phyloP scores from a whole-genome alignment of 2,888 invertebrate genomes.

The Drosophila demipolita region DNA sequence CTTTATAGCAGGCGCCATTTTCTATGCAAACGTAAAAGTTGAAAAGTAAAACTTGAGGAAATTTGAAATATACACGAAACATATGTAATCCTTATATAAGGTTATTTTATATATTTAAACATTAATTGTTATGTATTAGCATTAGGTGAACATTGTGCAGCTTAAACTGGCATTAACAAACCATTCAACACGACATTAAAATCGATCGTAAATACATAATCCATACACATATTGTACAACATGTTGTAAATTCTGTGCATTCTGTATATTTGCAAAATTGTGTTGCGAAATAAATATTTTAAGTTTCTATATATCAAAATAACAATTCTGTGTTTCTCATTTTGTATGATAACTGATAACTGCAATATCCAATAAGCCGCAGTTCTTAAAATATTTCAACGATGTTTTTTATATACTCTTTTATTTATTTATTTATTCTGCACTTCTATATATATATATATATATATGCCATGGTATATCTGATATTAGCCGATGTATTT shows the following conservation, averaged over 20 bases:
- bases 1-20: constrained; percentile 70
- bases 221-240: constrained; percentile 24
- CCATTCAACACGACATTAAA: constrained; percentile 24
- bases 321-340: neutral
- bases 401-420: too few relatives aligned
- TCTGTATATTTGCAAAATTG: constrained; percentile 59
- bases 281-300: constrained; percentile 64
- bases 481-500: constrained; percentile 20
- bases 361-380: neutral
- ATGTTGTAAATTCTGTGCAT: constrained; percentile 43
- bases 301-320: constrained; percentile 40
- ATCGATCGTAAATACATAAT: constrained; percentile 19
- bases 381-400: neutral
- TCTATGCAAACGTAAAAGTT: constrained; percentile 53
- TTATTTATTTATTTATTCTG: neutral
- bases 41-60: constrained; percentile 63
- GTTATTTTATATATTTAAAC: constrained; percentile 9
- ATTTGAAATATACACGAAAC: constrained; percentile 8
- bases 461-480: neutral
- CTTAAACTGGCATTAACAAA: constrained; percentile 1
- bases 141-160: constrained; percentile 2
- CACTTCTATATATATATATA: neutral
- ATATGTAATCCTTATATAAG: constrained; percentile 33
- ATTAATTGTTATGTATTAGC: constrained; percentile 26
- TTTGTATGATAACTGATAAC: neutral